phyloP scores from a whole-genome alignment of 92 coral and sea anemone genomes.

The Nematostella vectensis region DNA sequence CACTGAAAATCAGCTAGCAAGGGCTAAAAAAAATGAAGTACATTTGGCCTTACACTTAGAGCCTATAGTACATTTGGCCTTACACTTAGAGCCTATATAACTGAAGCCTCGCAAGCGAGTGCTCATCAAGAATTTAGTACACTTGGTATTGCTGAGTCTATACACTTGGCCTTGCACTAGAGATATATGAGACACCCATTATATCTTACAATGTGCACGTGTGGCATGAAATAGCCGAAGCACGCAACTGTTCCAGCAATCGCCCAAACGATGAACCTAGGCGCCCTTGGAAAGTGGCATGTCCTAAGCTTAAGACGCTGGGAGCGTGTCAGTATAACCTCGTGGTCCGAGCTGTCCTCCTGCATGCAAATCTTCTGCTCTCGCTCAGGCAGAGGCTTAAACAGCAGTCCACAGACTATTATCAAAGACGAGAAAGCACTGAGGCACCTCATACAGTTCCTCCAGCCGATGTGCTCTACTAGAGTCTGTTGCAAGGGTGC shows the following conservation, averaged over 20 bases:
- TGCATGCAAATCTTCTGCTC: conserved; percentile 6
- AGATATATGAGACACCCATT: too few species aligned
- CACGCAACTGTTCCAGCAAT: conserved; percentile 67
- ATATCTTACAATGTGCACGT: conserved; percentile 89
- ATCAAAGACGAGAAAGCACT: conserved; percentile 64
- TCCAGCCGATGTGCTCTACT: conserved; percentile 72
- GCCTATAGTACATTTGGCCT: too few species aligned
- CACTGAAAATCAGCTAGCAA: too few species aligned
- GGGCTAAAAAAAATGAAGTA: too few species aligned
- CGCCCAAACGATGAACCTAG: conserved; percentile 78
- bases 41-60: too few species aligned
- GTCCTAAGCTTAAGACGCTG: conserved; percentile 5
- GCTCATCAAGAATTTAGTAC: too few species aligned
- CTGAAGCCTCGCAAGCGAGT: too few species aligned
- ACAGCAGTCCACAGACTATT: conserved; percentile 68
- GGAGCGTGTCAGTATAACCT: conserved; percentile 1
- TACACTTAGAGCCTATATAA: too few species aligned
- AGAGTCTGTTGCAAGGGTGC: conserved; percentile 81
- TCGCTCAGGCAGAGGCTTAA: conserved; percentile 52
- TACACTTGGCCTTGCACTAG: too few species aligned
- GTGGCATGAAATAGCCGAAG: conserved; percentile 96
- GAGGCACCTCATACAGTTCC: conserved; percentile 74
- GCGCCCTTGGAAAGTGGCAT: conserved; percentile 40
- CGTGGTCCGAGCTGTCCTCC: conserved; percentile 13
- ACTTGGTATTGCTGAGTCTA: too few species aligned